Conservation (phyloP, 2,797 vertebrate species). For the Gallirallus australis region DNA sequence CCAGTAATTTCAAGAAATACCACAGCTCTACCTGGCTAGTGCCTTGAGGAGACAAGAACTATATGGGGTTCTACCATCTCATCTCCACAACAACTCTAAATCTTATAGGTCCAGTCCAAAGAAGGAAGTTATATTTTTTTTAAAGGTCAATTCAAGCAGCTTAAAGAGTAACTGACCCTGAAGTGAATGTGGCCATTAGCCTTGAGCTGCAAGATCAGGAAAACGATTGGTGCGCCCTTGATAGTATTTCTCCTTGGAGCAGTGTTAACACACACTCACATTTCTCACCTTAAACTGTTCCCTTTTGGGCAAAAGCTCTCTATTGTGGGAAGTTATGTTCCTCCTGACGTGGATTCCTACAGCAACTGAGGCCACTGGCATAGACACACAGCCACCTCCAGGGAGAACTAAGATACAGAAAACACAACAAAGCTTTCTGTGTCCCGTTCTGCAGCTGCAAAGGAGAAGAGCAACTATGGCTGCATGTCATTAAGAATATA, state of each 20-base stretch:
- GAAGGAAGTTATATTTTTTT: neutral
- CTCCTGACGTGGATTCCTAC: neutral
- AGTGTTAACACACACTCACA: neutral
- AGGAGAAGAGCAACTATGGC: neutral
- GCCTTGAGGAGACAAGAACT: neutral
- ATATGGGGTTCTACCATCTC: neutral
- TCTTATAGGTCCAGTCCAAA: neutral
- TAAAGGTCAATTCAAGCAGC: neutral
- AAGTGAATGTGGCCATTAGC: neutral
- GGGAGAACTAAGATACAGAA: neutral
- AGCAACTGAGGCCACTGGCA: neutral
- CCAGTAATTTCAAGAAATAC: neutral
- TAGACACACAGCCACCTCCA: neutral
- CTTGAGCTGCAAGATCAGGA: neutral
- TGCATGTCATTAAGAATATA: neutral
- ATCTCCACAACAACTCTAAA: neutral
- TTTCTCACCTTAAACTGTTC: neutral
- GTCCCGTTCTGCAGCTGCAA: neutral
- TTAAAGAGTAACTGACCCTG: neutral
- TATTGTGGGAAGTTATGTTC: neutral
- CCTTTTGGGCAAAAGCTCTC: neutral
- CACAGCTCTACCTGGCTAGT: neutral
- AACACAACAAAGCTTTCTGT: neutral
- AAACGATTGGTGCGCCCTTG: neutral
- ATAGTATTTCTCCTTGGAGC: neutral